Evolutionary conservation across 2,113 vertebrate genomes (phyloP).

Genomic region (Labeo rohita): DNA sequence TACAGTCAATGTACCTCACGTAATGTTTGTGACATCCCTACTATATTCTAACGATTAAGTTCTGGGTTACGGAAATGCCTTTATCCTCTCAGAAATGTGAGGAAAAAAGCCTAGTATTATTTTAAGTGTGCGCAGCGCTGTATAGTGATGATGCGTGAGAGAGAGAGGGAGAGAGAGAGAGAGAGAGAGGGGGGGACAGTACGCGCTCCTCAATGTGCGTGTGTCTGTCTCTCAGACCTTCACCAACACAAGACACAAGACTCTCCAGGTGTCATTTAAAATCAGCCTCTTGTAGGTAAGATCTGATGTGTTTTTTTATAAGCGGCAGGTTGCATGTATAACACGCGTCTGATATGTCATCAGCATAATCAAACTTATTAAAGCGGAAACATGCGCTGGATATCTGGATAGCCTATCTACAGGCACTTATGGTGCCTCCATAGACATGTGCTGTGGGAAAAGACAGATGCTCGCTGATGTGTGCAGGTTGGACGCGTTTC

Average conservation of each 20-base stretch:
- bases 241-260: slow-evolving; percentile 28
- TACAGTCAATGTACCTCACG: background rate
- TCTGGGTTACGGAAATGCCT: background rate
- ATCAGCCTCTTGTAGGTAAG: slow-evolving; percentile 27
- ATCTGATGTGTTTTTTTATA: background rate
- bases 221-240: slow-evolving; percentile 12
- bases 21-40: background rate
- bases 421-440: background rate
- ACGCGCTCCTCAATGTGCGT: background rate
- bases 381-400: background rate
- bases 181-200: background rate
- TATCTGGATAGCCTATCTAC: background rate
- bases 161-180: background rate
- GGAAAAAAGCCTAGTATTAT: background rate
- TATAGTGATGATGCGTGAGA: background rate
- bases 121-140: background rate
- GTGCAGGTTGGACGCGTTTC: slow-evolving; percentile 3
- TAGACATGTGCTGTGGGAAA: background rate
- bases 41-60: background rate
- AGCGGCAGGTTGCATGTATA: background rate
- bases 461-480: background rate
- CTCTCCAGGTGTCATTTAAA: slow-evolving; percentile 17
- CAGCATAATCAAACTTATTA: slow-evolving; percentile 1
- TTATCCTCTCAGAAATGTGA: background rate
- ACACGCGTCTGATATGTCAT: background rate